Evolutionary conservation across 1,140 invertebrate genomes (phyloP).

Genomic region (Neodiprion lecontei): DNA sequence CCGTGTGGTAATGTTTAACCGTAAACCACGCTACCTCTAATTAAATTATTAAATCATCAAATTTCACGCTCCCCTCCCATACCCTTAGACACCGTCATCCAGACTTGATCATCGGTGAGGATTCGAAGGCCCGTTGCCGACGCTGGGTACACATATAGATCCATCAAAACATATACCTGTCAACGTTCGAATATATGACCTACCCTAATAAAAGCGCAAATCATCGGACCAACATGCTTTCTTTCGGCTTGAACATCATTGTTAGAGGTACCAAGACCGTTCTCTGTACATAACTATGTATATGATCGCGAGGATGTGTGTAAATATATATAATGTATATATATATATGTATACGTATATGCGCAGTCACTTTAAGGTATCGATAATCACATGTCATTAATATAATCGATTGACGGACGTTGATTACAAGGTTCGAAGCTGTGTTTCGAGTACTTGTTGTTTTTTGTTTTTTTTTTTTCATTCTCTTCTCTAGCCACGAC

Average conservation of each 20-base stretch:
- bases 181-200: conserved; percentile 19
- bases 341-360: conserved; percentile 15
- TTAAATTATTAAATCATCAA: neutral
- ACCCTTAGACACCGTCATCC: no score
- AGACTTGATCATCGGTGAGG: neutral
- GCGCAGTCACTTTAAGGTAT: conserved; percentile 23
- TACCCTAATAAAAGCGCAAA: conserved; percentile 34
- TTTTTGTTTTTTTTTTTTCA: neutral
- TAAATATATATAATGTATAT: neutral
- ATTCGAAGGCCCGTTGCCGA: neutral
- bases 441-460: neutral
- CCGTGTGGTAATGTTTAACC: neutral
- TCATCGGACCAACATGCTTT: conserved; percentile 33
- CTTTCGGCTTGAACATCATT: conserved; percentile 31
- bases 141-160: neutral
- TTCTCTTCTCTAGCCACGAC: neutral
- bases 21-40: neutral
- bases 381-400: conserved; percentile 20
- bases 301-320: no score
- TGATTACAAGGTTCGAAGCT: conserved; percentile 3
- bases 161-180: conserved; percentile 13
- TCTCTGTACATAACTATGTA: neutral
- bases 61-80: no score
- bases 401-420: conserved; percentile 12
- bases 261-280: conserved; percentile 33